Conservation (phyloP, 2,888 invertebrate species). For the Antitype chi region DNA sequence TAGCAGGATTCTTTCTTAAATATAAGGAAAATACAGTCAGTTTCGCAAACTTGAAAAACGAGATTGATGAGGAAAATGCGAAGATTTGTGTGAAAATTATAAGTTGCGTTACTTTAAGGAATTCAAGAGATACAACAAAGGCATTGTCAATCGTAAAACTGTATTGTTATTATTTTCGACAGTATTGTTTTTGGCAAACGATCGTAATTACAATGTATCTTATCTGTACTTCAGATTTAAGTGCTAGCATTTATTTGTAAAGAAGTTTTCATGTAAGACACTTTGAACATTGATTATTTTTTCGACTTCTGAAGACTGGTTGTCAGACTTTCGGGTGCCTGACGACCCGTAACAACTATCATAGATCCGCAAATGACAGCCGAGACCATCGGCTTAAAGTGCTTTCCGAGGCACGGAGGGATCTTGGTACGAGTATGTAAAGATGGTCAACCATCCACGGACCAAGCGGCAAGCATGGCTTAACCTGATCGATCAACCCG, state of each 20-base stretch:
- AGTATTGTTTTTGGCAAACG: neutral
- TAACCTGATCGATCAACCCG: too few species aligned
- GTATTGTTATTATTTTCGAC: neutral
- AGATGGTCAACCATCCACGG: too few species aligned
- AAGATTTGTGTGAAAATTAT: neutral
- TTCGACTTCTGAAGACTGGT: too few species aligned
- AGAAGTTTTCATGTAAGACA: neutral
- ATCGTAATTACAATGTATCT: neutral
- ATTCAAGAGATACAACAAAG: neutral
- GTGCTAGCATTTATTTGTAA: neutral
- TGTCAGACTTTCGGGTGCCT: too few species aligned
- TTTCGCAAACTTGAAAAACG: neutral
- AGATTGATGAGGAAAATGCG: constrained; percentile 15
- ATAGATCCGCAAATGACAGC: too few species aligned
- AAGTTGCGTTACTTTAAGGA: too few species aligned
- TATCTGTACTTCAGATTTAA: neutral
- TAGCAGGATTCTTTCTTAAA: constrained; percentile 44
- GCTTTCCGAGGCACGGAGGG: too few species aligned
- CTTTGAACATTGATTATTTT: neutral
- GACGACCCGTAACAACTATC: too few species aligned
- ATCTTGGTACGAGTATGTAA: too few species aligned
- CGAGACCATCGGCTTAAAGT: too few species aligned
- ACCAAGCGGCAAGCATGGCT: too few species aligned
- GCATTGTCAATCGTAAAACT: neutral
- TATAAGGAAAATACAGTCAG: constrained; percentile 26